Evolutionary conservation across 2,113 vertebrate genomes (phyloP).

Genomic region (Dromas ardeola): DNA sequence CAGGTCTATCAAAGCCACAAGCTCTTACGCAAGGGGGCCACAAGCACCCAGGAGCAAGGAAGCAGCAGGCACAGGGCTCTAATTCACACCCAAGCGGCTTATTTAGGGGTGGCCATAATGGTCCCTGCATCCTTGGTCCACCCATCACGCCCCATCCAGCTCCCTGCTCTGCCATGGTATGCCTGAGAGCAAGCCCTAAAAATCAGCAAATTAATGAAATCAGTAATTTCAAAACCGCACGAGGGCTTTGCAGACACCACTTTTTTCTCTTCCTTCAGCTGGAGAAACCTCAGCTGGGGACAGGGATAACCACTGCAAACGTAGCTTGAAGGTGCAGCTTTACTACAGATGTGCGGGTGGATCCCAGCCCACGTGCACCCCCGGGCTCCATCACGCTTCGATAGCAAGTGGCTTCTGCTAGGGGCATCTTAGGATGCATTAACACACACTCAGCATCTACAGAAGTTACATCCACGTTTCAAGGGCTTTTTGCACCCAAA

Average conservation of each 20-base stretch:
- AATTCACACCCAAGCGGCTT: background rate
- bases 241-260: background rate
- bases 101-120: background rate
- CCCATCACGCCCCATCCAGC: background rate
- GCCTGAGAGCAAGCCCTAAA: background rate
- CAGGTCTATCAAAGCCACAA: background rate
- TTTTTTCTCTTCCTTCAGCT: background rate
- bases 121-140: background rate
- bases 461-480: background rate
- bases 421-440: background rate
- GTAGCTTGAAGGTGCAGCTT: background rate
- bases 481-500: background rate
- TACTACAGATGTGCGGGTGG: background rate
- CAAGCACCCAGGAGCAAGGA: background rate
- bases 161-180: background rate
- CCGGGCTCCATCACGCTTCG: accelerated
- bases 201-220: background rate
- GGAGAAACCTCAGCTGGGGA: background rate
- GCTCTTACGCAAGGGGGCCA: background rate
- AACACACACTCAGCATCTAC: background rate
- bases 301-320: background rate
- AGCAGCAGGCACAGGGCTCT: background rate
- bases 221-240: background rate
- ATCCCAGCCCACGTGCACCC: accelerated
- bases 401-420: background rate